Conservation (phyloP, 2,797 vertebrate genomes). For the Serranus cabrilla region DNA sequence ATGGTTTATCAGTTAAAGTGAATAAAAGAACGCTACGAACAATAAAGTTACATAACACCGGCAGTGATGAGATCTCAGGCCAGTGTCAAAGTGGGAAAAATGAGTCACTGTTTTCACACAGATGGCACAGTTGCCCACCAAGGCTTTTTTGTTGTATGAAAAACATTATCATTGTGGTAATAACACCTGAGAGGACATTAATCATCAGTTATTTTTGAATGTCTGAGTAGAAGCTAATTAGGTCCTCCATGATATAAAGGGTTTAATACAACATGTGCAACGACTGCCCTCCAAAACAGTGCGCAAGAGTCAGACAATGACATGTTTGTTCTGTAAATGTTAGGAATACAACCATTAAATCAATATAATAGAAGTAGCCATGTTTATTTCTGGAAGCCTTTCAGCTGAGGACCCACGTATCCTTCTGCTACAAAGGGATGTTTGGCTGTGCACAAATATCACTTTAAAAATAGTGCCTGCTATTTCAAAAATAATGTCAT, state of each 20-base stretch:
- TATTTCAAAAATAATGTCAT: conserved; percentile 13
- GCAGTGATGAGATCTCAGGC: conserved; percentile 19
- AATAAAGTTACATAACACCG: conserved; percentile 10
- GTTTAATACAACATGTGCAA: conserved; percentile 1
- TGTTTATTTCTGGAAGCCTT: too few species aligned
- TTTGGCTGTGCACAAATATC: too few species aligned
- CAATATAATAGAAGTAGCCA: too few species aligned
- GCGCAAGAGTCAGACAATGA: too few species aligned
- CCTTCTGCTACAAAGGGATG: too few species aligned
- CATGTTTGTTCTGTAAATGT: too few species aligned
- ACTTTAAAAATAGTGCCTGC: conserved; percentile 41
- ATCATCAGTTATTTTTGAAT: conserved; percentile 1
- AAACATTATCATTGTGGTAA: conserved; percentile 19
- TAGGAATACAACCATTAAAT: too few species aligned
- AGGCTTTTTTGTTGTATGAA: conserved; percentile 14
- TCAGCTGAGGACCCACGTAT: too few species aligned
- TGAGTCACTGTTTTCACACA: conserved; percentile 31
- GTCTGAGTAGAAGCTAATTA: not conserved
- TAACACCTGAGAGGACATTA: conserved; percentile 16
- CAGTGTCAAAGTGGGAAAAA: conserved; percentile 18
- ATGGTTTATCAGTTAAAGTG: not conserved
- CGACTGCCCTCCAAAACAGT: not conserved
- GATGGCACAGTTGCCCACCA: conserved; percentile 16
- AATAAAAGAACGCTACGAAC: not conserved
- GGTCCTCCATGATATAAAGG: conserved; percentile 3